Evolutionary conservation across 2,113 vertebrate species (phyloP), one percentile per base, ranked within the genome.

Genomic region (Sceloporus tristichus): DNA sequence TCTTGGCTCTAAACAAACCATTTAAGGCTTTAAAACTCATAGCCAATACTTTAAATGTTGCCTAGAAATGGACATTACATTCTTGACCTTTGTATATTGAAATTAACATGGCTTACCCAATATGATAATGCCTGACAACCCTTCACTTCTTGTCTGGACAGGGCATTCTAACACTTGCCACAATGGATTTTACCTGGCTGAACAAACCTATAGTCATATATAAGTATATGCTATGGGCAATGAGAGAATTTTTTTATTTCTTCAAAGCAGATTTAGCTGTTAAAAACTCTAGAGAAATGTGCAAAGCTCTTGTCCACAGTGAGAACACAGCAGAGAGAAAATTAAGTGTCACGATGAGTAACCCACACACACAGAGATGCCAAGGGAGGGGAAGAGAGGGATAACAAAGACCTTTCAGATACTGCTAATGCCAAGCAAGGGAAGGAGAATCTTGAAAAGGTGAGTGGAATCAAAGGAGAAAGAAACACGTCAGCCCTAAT

Each of bases 401-500:
- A 29, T 34, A 25, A 23, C 27, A 75, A 77, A 83, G 23, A 56
- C 4, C 34, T 56, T 70, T 56, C 34, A 78, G 42, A 71, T 29
- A 38, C 29, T 66, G 70, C 29, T 19, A 27, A 77, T 19, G 10
- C 65, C 62, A 78, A 59, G 74, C 11, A 7, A 8, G 42, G 18
- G 25, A 66, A 29, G 81, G 84, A 84, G 14, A 53, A 34, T 78
- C 75, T 66, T 48, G 38, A 66, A 68, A 79, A 81, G 38, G 42
- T 38, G 86, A 53, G 56, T 27, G 38, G 40, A 29, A 75, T 73
- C 40, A 23, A 78, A 90, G 40, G 81, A 86, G 65, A 56, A 83
- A 86, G 1, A 23, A 71, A 42, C 16, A 40, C 7, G 5, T 1
- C 0, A 25, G 59, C 21, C 29, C 66, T 65, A 0, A 59, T 88